A percentile compares a stretch with the other conserved stretches of the same genome.
Evolutionary conservation across 2,113 vertebrate species (phyloP).

Genomic region (Gasterosteus aculeatus): DNA sequence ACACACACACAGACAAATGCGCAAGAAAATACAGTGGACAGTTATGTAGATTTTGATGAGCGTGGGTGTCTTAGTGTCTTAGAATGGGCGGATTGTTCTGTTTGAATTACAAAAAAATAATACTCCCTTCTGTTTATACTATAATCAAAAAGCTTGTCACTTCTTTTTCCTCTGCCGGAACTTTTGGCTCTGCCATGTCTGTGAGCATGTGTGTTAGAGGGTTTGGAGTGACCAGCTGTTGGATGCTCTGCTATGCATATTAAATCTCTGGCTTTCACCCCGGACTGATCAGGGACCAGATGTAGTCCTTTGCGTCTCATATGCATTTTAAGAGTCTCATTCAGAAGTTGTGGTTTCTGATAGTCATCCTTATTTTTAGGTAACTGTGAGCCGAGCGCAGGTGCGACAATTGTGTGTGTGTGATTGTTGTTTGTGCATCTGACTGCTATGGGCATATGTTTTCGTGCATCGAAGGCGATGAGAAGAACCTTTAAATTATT

Average conservation of each 20-base stretch:
- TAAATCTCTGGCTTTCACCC: slow-evolving; percentile 59
- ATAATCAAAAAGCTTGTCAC: slow-evolving; percentile 71
- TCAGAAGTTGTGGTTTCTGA: slow-evolving; percentile 65
- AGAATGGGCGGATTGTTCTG: slow-evolving; percentile 60
- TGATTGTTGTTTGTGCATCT: slow-evolving; percentile 13
- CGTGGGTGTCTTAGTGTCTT: slow-evolving; percentile 52
- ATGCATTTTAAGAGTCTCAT: slow-evolving; percentile 53
- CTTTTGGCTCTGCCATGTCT: slow-evolving; percentile 47
- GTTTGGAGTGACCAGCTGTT: slow-evolving; percentile 68
- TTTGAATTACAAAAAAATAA: slow-evolving; percentile 65
- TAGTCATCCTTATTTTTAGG: slow-evolving; percentile 68
- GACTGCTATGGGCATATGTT: slow-evolving; percentile 24
- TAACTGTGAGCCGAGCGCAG: slow-evolving; percentile 49
- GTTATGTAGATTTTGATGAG: slow-evolving; percentile 21
- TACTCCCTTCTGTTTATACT: slow-evolving; percentile 63
- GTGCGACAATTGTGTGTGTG: slow-evolving; percentile 41
- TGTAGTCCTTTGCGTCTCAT: slow-evolving; percentile 62
- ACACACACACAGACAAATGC: neutral
- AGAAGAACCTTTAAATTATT: slow-evolving; percentile 25
- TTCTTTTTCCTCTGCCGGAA: slow-evolving; percentile 64
- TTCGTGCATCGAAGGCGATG: too few species aligned
- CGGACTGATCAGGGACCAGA: slow-evolving; percentile 66
- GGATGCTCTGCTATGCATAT: slow-evolving; percentile 61
- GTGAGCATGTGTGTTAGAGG: slow-evolving; percentile 46
- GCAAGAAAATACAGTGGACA: neutral